Evolutionary conservation across 2,113 vertebrate genomes (phyloP), one percentile per base, ranked within the genome.

Genomic region (Varanus salvator): DNA sequence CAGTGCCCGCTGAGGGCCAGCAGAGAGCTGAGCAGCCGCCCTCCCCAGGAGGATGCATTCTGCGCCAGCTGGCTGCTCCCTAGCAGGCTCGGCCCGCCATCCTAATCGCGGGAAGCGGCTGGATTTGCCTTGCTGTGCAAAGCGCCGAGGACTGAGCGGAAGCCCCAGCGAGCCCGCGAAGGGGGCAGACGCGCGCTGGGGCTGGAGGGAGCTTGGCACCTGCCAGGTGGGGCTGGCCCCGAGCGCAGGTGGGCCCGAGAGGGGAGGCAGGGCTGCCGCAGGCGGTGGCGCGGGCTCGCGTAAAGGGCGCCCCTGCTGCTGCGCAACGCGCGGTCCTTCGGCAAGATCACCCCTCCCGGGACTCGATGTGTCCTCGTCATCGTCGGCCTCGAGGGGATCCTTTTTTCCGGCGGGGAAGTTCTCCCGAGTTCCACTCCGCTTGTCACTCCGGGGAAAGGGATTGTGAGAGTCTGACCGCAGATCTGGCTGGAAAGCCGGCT

Each of bases 321-420:
- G 57, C 15, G 2, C 12, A 14, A 44, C 38, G 38, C 38, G 38
- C 38, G 38, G 80, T 85, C 84, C 44, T n/a, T 87, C 74, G 72
- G 48, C 84, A 57, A 72, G 84, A 38, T 44, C 25, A 74, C 68
- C 71, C 76, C 0, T 0, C 8, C 15, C 54, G 14, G 4, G 11
- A 38, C 0, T n/a, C 8, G 1, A 68, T 64, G 57, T 48, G 12
- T 4, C 25, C 83, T 76, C 72, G 44, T 83, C 52, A 69, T 44
- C 69, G 38, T 75, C 38, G 66, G 69, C 38, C 82, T 75, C 76
- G 90, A 78, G 57, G 69, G 38, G 25, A 60, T 54, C 84, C 84
- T 89, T 84, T 81, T 87, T 85, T 76, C 80, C 57, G 87, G 25
- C 25, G 69, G 23, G 52, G 50, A 64, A 75, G 3, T 52, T 72